phyloP scores from a whole-genome alignment of 2,888 invertebrate species.

The Lasioglossum vierecki region DNA sequence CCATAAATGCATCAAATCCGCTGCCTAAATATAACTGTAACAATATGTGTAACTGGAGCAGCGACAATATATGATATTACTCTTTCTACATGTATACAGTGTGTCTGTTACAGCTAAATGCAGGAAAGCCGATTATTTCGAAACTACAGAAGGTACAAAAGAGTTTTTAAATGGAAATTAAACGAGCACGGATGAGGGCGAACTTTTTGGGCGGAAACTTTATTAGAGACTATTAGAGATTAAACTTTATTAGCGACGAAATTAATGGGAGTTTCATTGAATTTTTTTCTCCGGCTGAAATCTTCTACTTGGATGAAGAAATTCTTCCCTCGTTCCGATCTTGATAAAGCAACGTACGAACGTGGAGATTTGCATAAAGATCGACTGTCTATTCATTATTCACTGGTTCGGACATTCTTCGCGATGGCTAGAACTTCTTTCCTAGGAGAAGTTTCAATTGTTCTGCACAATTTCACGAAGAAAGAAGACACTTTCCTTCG shows the following conservation, averaged over 20 bases:
- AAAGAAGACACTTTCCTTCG: neutral
- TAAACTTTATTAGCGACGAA: neutral
- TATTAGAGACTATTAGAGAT: neutral
- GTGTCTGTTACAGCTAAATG: too few relatives aligned
- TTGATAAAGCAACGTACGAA: neutral
- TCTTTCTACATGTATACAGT: neutral
- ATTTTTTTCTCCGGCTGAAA: neutral
- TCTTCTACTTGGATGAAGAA: neutral
- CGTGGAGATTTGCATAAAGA: neutral
- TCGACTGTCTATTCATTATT: neutral
- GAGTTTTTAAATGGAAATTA: neutral
- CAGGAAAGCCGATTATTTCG: neutral
- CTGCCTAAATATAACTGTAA: neutral
- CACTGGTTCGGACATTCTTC: neutral
- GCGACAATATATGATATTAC: neutral
- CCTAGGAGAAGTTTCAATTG: neutral
- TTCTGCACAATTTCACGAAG: neutral
- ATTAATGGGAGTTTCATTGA: neutral
- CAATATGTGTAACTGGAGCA: neutral
- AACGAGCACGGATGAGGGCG: neutral
- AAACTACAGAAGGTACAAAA: neutral
- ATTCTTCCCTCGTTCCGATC: neutral
- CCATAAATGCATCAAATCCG: too few relatives aligned
- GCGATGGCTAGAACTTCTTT: neutral
- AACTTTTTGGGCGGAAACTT: slow-evolving; percentile 3